Conservation (phyloP, 2,113 vertebrate genomes). For the Gymnobelideus leadbeateri region DNA sequence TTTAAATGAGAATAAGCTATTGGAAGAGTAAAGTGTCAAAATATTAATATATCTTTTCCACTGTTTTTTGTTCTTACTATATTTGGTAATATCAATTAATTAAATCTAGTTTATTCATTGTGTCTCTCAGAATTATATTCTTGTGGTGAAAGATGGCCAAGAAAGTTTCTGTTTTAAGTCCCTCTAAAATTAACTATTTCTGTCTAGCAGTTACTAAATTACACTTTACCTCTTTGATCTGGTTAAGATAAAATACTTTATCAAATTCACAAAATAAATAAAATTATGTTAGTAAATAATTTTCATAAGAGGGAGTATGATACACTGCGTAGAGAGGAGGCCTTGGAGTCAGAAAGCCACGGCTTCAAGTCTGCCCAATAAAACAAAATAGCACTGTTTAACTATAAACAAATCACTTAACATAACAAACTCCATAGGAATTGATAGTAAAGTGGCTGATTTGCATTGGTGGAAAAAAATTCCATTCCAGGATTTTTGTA, state of each 20-base stretch:
- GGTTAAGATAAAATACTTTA: background rate
- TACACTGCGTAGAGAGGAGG: background rate
- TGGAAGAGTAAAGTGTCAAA: background rate
- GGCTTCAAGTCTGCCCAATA: too few relatives aligned
- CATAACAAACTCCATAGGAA: background rate
- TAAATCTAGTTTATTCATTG: background rate
- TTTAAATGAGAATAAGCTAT: background rate
- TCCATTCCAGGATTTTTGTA: background rate
- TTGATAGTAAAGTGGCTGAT: background rate
- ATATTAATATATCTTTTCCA: background rate
- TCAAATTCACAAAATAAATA: conserved; percentile 5
- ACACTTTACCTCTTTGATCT: conserved; percentile 24
- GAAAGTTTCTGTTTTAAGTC: conserved; percentile 11
- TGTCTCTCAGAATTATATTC: background rate
- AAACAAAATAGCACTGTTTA: background rate
- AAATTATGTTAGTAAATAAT: conserved; percentile 10
- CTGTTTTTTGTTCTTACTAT: background rate
- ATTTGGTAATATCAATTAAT: background rate
- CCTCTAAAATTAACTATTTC: conserved; percentile 8
- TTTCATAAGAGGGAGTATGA: background rate
- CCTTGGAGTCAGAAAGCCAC: background rate
- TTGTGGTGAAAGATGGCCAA: conserved; percentile 10
- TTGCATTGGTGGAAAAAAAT: background rate
- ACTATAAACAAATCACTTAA: background rate
- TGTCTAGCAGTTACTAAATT: background rate